Conservation (phyloP, 2,113 vertebrate genomes). For the Hipposideros armiger region DNA sequence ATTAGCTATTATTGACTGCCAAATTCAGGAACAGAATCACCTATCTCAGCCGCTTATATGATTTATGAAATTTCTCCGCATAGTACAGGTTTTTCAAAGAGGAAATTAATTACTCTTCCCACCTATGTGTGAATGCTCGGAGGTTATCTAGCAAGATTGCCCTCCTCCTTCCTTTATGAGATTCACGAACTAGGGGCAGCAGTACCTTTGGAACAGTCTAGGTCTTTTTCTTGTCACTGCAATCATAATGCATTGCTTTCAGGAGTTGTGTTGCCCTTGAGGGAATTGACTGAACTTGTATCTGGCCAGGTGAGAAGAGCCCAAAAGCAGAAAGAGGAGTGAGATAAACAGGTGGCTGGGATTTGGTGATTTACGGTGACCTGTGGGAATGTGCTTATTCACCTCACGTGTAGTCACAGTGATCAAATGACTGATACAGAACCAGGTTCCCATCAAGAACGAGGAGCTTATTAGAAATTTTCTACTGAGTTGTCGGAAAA, state of each 20-base stretch:
- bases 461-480: slow-evolving; percentile 41
- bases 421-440: not conserved
- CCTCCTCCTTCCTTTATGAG: not conserved
- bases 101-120: slow-evolving; percentile 35
- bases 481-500: not conserved
- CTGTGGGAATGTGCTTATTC: not conserved
- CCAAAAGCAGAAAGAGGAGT: not conserved
- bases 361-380: fast-evolving
- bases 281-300: slow-evolving; percentile 55
- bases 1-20: not conserved
- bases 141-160: not conserved
- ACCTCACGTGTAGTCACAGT: fast-evolving
- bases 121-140: not conserved
- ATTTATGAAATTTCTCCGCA: slow-evolving; percentile 50
- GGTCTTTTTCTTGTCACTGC: not conserved
- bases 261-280: slow-evolving; percentile 9
- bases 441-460: not conserved
- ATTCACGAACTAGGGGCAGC: not conserved
- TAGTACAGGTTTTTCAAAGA: slow-evolving; percentile 21
- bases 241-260: not conserved
- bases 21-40: not conserved
- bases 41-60: not conserved
- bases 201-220: not conserved
- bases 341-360: not conserved
- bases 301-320: slow-evolving; percentile 28